Conservation (phyloP, 2,888 invertebrate genomes). For the Lasius platythorax region DNA sequence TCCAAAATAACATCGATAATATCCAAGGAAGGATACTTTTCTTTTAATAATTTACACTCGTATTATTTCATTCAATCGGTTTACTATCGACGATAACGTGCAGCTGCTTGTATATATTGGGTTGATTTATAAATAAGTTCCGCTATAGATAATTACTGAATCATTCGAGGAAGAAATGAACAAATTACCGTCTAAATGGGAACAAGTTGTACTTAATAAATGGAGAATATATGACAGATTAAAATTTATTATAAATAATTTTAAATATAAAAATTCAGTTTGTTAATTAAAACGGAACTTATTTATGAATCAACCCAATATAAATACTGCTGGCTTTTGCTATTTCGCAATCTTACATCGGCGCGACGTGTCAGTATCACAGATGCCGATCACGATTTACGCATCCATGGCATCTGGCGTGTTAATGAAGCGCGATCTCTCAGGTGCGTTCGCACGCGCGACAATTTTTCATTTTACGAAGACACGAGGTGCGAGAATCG, state of each 20-base stretch:
- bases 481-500: neutral
- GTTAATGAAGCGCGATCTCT: constrained; percentile 12
- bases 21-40: too few species aligned
- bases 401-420: neutral
- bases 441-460: neutral
- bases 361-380: neutral
- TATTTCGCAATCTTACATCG: neutral
- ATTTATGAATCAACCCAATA: too few species aligned
- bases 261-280: too few species aligned
- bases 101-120: too few species aligned
- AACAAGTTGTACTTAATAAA: too few species aligned
- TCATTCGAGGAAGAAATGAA: too few species aligned
- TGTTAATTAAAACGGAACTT: too few species aligned
- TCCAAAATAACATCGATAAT: neutral
- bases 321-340: neutral
- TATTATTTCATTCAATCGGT: neutral
- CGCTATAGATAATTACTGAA: too few species aligned
- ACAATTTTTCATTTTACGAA: constrained; percentile 37
- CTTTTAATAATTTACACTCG: neutral
- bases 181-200: too few species aligned
- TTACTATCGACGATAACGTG: neutral
- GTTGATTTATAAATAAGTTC: too few species aligned
- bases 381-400: neutral
- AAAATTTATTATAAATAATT: too few species aligned
- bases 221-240: too few species aligned